Conservation (phyloP, 2,113 vertebrate genomes). For the Carassius carassius region DNA sequence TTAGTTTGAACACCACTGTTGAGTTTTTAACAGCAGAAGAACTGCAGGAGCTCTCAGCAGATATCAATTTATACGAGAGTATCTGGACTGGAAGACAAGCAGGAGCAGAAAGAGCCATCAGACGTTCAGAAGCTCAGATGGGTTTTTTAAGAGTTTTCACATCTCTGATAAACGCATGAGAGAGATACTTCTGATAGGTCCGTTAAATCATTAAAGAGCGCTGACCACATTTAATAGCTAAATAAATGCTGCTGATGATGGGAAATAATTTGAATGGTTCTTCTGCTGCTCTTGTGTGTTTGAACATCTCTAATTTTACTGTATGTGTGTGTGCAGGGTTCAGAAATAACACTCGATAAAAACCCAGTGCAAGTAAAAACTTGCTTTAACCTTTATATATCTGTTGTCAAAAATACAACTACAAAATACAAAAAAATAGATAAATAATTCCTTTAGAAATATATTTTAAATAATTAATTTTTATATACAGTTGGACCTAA, state of each 20-base stretch:
- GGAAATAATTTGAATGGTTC: not conserved
- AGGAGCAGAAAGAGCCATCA: not conserved
- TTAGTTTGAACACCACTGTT: not conserved
- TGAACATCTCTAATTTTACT: not conserved
- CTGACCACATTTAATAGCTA: slow-evolving; percentile 10
- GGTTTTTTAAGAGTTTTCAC: slow-evolving; percentile 1
- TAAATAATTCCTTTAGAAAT: not conserved
- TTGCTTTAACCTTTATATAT: not conserved
- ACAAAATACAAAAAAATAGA: not conserved
- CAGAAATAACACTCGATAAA: not conserved
- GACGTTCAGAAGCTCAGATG: not conserved
- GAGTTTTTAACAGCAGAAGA: too few species aligned
- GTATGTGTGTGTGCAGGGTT: not conserved
- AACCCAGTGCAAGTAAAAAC: not conserved
- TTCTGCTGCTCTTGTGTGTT: not conserved
- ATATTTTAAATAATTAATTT: not conserved
- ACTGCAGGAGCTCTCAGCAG: not conserved
- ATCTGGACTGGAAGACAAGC: not conserved
- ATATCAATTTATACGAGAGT: not conserved
- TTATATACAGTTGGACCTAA: not conserved
- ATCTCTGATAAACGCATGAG: slow-evolving; percentile 3
- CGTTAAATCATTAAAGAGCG: slow-evolving; percentile 8
- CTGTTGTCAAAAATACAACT: not conserved
- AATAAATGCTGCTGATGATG: slow-evolving; percentile 18
- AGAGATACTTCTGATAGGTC: slow-evolving; percentile 7